Base-by-base conservation (phyloP, 2,113 vertebrate genomes). In the Notiomystis cincta region DNA sequence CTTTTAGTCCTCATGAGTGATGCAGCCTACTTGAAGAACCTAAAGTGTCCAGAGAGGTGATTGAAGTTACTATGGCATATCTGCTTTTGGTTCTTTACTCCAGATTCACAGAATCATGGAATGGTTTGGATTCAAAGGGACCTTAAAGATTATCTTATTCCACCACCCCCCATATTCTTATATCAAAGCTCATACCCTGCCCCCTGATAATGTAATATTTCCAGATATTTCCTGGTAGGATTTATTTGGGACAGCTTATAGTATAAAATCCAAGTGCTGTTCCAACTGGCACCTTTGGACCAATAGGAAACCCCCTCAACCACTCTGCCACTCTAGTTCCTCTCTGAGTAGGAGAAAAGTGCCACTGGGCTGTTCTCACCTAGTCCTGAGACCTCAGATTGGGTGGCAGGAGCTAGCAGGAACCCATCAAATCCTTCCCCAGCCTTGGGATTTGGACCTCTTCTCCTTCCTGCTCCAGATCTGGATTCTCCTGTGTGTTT, bases 381-480 rank as follows among this genome's bases (percentile, higher is more conserved):
- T 53, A 15, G 45, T 48, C 25, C n/a, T 57, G 45, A 82, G 25
- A 56, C 9, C 4, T 76, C 62, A 65, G 37, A 30, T 6, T 45
- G 38, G 5, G 7, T 80, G 16, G 6, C 18, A 76, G 66, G 10
- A 79, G 6, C 22, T 44, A 37, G 15, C 28, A 82, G 75, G 7
- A 69, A 30, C 28, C 51, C 14, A 72, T 13, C 12, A 82, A 50
- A 50, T 35, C 25, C 27, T 51, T 77, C 12, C n/a, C 6, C 31
- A 53, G 19, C 17, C 25, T 79, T 0, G 0, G 25, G 25, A 64
- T 27, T 53, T 30, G 33, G 30, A 58, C 1, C 11, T 78, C 35
- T 67, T 83, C 21, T 73, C 13, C 18, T 30, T 82, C 35, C 42
- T 61, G 10, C 48, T 89, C 25, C 37, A 77, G 12, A 17, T n/a